These are phyloP conservation scores for Edolisoma coerulescens DNA, from an alignment of 2,113 vertebrate genomes.

Conservation along the genomic window DNA sequence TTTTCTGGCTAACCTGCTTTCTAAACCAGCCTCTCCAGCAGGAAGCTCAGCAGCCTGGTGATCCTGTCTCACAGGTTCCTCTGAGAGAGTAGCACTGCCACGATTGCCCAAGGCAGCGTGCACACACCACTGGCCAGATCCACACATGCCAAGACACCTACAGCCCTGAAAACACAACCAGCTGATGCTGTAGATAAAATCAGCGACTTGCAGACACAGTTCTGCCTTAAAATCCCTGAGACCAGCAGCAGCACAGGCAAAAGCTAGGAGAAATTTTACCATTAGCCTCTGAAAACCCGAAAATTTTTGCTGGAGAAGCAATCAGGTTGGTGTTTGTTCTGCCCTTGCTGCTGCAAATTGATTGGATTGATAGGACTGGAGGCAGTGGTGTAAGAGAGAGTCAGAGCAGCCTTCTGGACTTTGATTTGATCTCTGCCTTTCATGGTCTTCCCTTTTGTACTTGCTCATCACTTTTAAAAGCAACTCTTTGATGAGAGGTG, in stretches of 20 bases:
- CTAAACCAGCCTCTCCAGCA: background rate
- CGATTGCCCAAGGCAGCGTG: rapidly evolving
- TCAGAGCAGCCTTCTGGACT: background rate
- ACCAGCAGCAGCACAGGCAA: background rate
- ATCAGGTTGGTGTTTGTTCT: background rate
- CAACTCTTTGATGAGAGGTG: background rate
- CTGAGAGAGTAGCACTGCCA: background rate
- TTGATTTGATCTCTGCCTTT: conserved; percentile 7
- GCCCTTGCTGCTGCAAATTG: background rate
- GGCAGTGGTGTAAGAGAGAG: background rate
- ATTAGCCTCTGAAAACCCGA: background rate
- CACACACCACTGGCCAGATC: background rate
- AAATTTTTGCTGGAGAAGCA: background rate
- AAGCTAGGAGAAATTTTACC: background rate
- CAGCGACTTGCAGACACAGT: rapidly evolving
- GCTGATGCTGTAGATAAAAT: background rate
- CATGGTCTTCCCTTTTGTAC: background rate
- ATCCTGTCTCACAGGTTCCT: background rate
- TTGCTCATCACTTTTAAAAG: background rate
- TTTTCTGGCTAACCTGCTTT: background rate
- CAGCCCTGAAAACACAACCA: background rate
- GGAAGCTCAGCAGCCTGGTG: background rate
- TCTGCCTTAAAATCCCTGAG: background rate
- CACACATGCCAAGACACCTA: rapidly evolving
- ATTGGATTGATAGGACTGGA: background rate